Evolutionary conservation across 2,113 vertebrate genomes (phyloP).

Genomic region (Eulemur rufifrons): DNA sequence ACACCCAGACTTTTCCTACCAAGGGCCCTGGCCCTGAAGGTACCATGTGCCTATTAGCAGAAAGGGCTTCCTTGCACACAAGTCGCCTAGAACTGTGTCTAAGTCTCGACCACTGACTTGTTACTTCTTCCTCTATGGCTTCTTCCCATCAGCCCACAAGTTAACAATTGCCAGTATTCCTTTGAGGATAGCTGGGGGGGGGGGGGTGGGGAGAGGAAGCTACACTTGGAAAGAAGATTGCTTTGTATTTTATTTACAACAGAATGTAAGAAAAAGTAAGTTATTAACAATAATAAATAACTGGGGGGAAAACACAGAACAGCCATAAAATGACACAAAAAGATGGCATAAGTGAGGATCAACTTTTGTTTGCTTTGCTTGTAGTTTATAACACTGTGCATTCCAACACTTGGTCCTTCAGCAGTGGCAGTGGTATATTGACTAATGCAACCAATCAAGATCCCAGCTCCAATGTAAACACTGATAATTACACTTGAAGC

Average conservation of each 20-base stretch:
- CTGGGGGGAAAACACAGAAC: constrained; percentile 59
- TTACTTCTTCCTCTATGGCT: not conserved
- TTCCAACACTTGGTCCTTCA: constrained; percentile 81
- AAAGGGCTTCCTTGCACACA: not conserved
- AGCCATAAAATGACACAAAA: constrained; percentile 74
- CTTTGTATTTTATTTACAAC: constrained; percentile 90
- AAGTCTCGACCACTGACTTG: accelerated
- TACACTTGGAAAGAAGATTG: constrained; percentile 84
- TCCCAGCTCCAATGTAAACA: constrained; percentile 69
- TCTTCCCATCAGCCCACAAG: not conserved
- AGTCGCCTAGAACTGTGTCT: not conserved
- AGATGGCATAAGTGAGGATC: constrained; percentile 65
- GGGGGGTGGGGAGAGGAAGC: constrained; percentile 41
- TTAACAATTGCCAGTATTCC: not conserved
- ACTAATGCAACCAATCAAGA: constrained; percentile 64
- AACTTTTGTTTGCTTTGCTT: constrained; percentile 58
- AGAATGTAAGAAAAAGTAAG: constrained; percentile 86
- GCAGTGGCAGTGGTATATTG: constrained; percentile 61
- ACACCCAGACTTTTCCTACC: not conserved
- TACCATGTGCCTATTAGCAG: not conserved
- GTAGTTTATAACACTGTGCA: constrained; percentile 41
- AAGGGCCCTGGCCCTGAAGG: not conserved
- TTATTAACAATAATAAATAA: constrained; percentile 89
- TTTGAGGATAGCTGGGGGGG: not conserved
- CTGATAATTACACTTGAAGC: constrained; percentile 58